phyloP scores from a whole-genome alignment of 2,888 invertebrate genomes.

The Macaria liturata region DNA sequence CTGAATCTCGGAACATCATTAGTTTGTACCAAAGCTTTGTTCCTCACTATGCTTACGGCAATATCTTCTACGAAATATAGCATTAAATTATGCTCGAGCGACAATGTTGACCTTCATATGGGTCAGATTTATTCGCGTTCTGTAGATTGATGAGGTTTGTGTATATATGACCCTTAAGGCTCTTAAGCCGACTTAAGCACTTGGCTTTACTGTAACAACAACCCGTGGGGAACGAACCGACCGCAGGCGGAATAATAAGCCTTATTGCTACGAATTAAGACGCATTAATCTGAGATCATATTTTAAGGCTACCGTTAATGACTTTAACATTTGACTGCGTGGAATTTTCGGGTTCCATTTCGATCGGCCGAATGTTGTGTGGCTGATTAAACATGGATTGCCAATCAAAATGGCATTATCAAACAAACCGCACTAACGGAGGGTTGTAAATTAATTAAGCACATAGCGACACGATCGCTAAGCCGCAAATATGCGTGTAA shows the following conservation, averaged over 20 bases:
- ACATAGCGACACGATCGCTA: conserved; percentile 12
- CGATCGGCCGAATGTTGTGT: conserved; percentile 27
- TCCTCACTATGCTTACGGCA: conserved; percentile 2
- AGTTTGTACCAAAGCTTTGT: conserved; percentile 12
- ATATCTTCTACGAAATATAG: conserved; percentile 29
- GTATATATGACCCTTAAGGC: conserved; percentile 30
- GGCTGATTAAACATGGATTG: conserved; percentile 34
- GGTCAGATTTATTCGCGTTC: conserved; percentile 33
- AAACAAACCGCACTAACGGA: conserved; percentile 33
- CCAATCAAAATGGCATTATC: conserved; percentile 37
- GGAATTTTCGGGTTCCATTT: conserved; percentile 33
- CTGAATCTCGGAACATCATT: conserved; percentile 4
- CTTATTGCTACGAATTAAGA: conserved; percentile 30
- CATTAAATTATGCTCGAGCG: conserved; percentile 30
- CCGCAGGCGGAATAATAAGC: conserved; percentile 22
- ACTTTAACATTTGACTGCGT: conserved; percentile 24
- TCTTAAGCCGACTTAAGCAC: conserved; percentile 36
- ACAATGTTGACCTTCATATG: conserved; percentile 32
- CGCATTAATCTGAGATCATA: conserved; percentile 25
- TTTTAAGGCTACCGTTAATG: conserved; percentile 19
- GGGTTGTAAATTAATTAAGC: conserved; percentile 30
- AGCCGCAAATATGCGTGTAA: conserved; percentile 20
- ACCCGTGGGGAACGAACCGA: conserved; percentile 26
- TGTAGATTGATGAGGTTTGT: conserved; percentile 31
- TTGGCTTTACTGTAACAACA: conserved; percentile 35